Percentiles rank a stretch among this genome's conserved stretches.
Evolutionary conservation across 1,140 invertebrate genomes (phyloP).

Genomic region (Pogonognathellus flavescens): DNA sequence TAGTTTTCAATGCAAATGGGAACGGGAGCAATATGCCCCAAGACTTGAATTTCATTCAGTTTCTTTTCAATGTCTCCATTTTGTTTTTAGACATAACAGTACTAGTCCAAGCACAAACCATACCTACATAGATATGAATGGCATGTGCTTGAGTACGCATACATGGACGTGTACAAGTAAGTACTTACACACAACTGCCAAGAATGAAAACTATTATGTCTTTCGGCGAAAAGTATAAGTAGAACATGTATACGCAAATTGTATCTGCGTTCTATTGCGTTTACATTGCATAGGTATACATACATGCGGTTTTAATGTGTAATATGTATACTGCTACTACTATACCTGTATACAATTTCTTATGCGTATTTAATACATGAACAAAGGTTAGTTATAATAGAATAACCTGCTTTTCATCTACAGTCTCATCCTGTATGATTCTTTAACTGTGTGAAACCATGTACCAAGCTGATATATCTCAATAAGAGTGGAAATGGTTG

Average conservation of each 20-base stretch:
- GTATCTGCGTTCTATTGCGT: too few species aligned
- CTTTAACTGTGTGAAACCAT: not conserved
- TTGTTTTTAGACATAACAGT: not conserved
- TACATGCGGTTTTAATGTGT: too few species aligned
- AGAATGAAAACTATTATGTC: too few species aligned
- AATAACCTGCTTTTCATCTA: not conserved
- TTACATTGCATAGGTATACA: too few species aligned
- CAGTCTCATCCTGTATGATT: not conserved
- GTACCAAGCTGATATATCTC: not conserved
- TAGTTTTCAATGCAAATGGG: slow-evolving; percentile 8
- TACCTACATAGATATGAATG: too few species aligned
- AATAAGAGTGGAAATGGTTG: not conserved
- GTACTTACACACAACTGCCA: too few species aligned
- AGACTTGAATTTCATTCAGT: not conserved
- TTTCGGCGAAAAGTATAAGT: too few species aligned
- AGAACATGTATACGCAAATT: too few species aligned
- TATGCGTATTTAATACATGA: not conserved
- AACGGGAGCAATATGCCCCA: not conserved
- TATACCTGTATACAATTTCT: not conserved
- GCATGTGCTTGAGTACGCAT: too few species aligned
- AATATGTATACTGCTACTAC: too few species aligned
- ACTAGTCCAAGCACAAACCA: not conserved
- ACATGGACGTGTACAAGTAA: too few species aligned
- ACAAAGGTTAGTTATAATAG: not conserved
- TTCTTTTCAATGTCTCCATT: not conserved